Conservation (phyloP, 2,797 vertebrate genomes). For the Mormyrops boulengeri region DNA sequence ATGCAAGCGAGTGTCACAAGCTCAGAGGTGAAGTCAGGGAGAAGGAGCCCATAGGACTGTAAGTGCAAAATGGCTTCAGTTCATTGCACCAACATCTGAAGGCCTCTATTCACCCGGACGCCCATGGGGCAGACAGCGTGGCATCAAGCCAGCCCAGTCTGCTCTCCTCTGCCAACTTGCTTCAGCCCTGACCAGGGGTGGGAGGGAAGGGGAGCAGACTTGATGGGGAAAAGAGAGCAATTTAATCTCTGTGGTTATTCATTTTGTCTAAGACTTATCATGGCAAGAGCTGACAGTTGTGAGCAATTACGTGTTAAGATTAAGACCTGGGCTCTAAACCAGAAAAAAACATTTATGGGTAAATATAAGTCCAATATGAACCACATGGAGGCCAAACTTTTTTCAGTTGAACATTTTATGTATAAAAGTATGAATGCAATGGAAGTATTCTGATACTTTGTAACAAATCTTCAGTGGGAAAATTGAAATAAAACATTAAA, state of each 20-base stretch:
- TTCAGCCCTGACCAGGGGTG: constrained; percentile 43
- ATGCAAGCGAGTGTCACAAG: background rate
- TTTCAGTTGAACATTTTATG: background rate
- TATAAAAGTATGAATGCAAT: background rate
- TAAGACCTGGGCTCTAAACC: constrained; percentile 62
- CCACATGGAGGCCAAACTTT: background rate
- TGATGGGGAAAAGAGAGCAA: constrained; percentile 32
- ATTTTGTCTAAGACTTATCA: constrained; percentile 40
- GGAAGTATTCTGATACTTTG: background rate
- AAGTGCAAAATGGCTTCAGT: constrained; percentile 65
- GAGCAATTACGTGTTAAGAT: constrained; percentile 54
- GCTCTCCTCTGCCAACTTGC: constrained; percentile 52
- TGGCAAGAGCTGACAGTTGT: constrained; percentile 45
- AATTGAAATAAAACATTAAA: background rate
- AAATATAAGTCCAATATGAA: background rate
- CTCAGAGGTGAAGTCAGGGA: constrained; percentile 32
- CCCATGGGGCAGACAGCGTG: constrained; percentile 45
- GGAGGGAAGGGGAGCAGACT: constrained; percentile 42
- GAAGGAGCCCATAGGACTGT: constrained; percentile 69
- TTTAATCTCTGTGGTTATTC: constrained; percentile 39
- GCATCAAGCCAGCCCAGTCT: constrained; percentile 59
- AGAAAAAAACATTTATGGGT: constrained; percentile 3
- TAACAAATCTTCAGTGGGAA: background rate
- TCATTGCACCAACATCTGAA: constrained; percentile 60
- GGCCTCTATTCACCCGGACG: constrained; percentile 52